Evolutionary conservation across 2,888 invertebrate genomes (phyloP), one percentile per base, ranked within the genome.

Genomic region (Drosophila mulleri): DNA sequence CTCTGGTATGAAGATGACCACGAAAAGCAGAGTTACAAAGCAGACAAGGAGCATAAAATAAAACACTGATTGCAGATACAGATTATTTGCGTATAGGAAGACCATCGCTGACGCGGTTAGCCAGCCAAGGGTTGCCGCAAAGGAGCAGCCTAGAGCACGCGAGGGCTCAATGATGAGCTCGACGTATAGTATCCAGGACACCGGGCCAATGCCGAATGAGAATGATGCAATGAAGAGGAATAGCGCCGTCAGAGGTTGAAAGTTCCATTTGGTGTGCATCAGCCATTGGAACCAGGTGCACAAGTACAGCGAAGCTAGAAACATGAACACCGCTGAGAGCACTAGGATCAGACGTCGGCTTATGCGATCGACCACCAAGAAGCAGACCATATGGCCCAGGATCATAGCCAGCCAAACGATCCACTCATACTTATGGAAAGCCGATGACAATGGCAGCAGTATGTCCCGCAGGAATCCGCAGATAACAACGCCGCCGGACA

Each of bases 131-230:
- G 68, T 41, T 14, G 39, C 52, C 8, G 41, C 16, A 0, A 65
- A 3, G 11, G 72, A 20, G n/a, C 75, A 75, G 18, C 50, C 61
- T 3, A 56, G 26, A 0, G 72, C 50, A 0, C 69, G 52, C 37
- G 48, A 35, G 1, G 32, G 32, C 1, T 29, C 18, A 12, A 29
- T 8, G 5, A 68, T 35, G 1, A 80, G 44, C 37, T 80, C 80
- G 20, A 66, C 80, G 16, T 44, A 67, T 8, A 80, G 23, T 9
- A 82, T 29, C 65, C 72, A 79, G 26, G 47, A 5, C 3, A 80
- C 35, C 1, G 79, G 57, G 0, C 68, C 83, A 2, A 71, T 11
- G 8, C 68, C 74, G 5, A 59, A 12, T 0, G 41, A 23, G 18
- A 58, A 71, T 9, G 20, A 12, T 1, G 23, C n/a, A 14, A 54